Percentiles rank a stretch among this genome's conserved stretches.
These are phyloP conservation scores for Carabus problematicus DNA, from an alignment of 2,888 invertebrate genomes.

Conservation along the genomic window DNA sequence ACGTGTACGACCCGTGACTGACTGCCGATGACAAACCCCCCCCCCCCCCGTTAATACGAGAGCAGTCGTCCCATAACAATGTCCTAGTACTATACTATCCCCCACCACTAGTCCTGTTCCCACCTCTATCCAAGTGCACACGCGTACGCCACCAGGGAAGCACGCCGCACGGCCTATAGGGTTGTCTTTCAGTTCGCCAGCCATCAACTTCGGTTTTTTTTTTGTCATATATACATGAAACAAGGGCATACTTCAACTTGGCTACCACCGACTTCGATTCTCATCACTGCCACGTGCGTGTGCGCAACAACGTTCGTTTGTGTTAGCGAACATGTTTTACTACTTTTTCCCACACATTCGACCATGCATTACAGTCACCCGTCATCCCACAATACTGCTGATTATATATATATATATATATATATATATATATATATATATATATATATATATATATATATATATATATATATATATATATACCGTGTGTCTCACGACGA, in stretches of 20 bases:
- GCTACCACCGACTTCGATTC: too few species aligned
- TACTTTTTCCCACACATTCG: too few species aligned
- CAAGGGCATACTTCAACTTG: too few species aligned
- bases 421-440: too few species aligned
- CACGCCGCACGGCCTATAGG: neutral
- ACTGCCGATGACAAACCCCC: neutral
- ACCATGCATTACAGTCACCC: neutral
- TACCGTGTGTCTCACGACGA: neutral
- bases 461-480: neutral
- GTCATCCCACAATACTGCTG: neutral
- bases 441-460: too few species aligned
- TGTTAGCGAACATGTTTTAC: too few species aligned
- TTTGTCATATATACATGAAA: too few species aligned
- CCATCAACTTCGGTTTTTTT: too few species aligned
- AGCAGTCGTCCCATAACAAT: neutral
- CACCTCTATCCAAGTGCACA: conserved; percentile 1
- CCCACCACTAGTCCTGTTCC: conserved; percentile 1
- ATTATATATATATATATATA: neutral
- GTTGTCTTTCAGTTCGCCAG: neutral
- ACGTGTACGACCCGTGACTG: conserved; percentile 10
- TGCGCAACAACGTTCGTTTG: too few species aligned
- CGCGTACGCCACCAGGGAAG: neutral
- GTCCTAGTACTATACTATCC: conserved; percentile 1
- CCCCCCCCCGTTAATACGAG: conserved; percentile 9
- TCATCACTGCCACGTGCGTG: too few species aligned